A percentile compares a stretch with the other conserved stretches of the same genome.
Evolutionary conservation across 1,140 invertebrate genomes (phyloP).

Genomic region (Megalonaias nervosa): DNA sequence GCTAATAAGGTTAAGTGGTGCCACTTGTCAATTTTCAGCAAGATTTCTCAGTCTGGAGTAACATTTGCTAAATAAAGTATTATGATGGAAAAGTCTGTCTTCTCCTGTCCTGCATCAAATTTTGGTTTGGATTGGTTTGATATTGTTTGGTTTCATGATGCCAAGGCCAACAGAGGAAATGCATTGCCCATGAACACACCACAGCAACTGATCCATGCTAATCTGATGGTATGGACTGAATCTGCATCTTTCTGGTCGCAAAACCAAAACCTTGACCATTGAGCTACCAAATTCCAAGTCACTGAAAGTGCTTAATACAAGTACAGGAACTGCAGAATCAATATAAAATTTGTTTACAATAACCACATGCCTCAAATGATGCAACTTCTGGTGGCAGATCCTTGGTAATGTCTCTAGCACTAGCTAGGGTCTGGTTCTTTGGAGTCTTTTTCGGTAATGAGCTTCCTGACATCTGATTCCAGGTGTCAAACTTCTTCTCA

Average conservation of each 20-base stretch:
- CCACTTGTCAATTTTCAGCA: too few species aligned
- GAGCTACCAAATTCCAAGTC: not conserved
- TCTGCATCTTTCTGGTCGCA: not conserved
- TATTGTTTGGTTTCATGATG: too few species aligned
- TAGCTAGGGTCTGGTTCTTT: conserved; percentile 35
- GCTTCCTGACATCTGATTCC: conserved; percentile 45
- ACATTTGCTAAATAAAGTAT: too few species aligned
- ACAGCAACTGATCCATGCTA: too few species aligned
- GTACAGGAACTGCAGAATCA: not conserved
- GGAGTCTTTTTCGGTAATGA: conserved; percentile 10
- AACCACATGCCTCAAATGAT: conserved; percentile 62
- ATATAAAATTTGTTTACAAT: not conserved
- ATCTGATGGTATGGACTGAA: not conserved
- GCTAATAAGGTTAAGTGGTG: too few species aligned
- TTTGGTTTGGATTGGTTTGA: too few species aligned
- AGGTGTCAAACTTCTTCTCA: conserved; percentile 68
- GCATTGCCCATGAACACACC: too few species aligned
- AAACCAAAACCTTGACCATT: not conserved
- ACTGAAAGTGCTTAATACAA: not conserved
- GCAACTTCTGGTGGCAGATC: conserved; percentile 69
- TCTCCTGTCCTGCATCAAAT: too few species aligned
- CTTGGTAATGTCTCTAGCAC: conserved; percentile 61
- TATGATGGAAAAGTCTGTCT: too few species aligned
- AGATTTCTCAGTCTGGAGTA: too few species aligned
- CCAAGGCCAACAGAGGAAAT: too few species aligned